Evolutionary conservation across 2,888 invertebrate genomes (phyloP).

Genomic region (Portevinia maculata): DNA sequence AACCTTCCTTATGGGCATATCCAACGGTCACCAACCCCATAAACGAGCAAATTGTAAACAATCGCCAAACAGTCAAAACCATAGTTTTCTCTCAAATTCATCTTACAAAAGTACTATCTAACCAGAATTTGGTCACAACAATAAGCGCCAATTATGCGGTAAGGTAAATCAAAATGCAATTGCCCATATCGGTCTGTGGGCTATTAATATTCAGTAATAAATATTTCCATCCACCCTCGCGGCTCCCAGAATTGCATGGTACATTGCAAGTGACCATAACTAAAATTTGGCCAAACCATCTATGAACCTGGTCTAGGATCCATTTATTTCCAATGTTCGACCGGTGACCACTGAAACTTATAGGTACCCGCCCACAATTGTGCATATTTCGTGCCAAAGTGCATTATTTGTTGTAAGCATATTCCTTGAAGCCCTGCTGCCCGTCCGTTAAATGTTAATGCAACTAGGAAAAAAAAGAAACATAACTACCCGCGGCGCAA

Average conservation of each 20-base stretch:
- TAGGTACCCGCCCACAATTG: conserved; percentile 68
- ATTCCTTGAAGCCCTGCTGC: not conserved
- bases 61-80: conserved; percentile 47
- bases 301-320: conserved; percentile 23
- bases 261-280: conserved; percentile 58
- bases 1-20: not conserved
- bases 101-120: conserved; percentile 36
- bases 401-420: conserved; percentile 62
- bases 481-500: conserved; percentile 44
- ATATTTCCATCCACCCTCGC: conserved; percentile 24
- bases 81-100: conserved; percentile 17
- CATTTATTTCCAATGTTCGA: conserved; percentile 69
- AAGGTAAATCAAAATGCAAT: conserved; percentile 71
- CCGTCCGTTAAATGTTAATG: conserved; percentile 37
- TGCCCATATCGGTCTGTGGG: conserved; percentile 56
- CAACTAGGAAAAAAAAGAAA: conserved; percentile 31
- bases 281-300: conserved; percentile 41
- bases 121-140: conserved; percentile 53
- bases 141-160: conserved; percentile 72
- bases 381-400: conserved; percentile 71
- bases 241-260: not conserved
- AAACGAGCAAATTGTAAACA: not conserved
- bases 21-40: conserved; percentile 17
- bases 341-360: conserved; percentile 70
- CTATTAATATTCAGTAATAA: conserved; percentile 69